Evolutionary conservation across 2,113 vertebrate genomes (phyloP), one percentile per base, ranked within the genome.

Genomic region (Muntiacus muntjak): DNA sequence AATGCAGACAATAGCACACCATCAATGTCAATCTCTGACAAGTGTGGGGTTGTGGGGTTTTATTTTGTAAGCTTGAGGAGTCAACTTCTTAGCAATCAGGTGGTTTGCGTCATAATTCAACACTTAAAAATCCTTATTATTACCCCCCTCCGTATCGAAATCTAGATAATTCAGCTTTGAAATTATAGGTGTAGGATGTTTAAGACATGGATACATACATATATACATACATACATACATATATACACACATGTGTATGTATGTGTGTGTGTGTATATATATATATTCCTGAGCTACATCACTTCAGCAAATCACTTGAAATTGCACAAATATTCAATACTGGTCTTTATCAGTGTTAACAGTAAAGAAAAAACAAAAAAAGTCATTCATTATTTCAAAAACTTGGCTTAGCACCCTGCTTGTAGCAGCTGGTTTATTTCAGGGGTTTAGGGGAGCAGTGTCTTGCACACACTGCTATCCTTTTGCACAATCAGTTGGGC

Each of bases 221-320:
- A 76, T 8, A 89, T 30, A 33, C 6, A 57, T 3, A 10, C 25
- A 57, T 4, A 58, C 2, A 60, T 0, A 58, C 40, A 30, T 6
- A 55, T 21, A 9, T 57, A 57, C 4, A 60, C 1, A 60, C 40
- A 40, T 40, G 40, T 40, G 40, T 1, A 60, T 1, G 13, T 50
- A 50, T 14, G 14, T 1, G 7, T 45, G 7, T 1, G 6, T 43
- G 6, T 43, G 6, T 43, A 43, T 43, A 43, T 43, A 43, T 43
- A 43, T 43, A 43, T 43, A 43, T 43, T 43, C 33, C 16, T 8
- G 5, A 86, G 16, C 93, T 43, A 74, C 0, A 33, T 4, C 55
- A 19, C 58, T 81, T 96, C 16, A 60, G 67, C 36, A 95, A 91
- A 50, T 17, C 36, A 83, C 30, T 83, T 81, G n/a, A 91, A 94